Conservation (phyloP, 37 sponge, comb jelly and placozoan species). For the Diacarnus erythraeanus region DNA sequence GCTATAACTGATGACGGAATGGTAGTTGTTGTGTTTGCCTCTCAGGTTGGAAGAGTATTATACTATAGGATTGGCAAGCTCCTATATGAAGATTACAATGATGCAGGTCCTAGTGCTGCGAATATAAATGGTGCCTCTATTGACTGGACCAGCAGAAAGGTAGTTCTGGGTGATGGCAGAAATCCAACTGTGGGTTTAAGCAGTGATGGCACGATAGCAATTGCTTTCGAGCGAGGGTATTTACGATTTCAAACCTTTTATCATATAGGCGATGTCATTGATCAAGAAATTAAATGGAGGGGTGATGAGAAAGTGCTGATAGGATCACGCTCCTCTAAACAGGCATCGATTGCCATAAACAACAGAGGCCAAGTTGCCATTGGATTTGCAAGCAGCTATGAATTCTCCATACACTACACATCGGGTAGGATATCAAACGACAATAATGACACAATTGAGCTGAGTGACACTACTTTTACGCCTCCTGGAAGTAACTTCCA, state of each 20-base stretch:
- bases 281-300: not conserved
- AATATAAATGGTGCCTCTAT: not conserved
- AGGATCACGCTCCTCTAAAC: not conserved
- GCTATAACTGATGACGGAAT: not conserved
- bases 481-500: not conserved
- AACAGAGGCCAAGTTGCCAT: not conserved
- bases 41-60: not conserved
- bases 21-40: not conserved
- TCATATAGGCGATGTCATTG: constrained; percentile 2
- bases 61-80: not conserved
- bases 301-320: not conserved
- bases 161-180: not conserved
- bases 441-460: not conserved
- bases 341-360: not conserved
- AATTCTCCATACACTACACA: not conserved
- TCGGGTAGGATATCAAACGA: not conserved
- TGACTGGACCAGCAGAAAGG: not conserved
- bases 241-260: not conserved
- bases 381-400: not conserved
- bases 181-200: not conserved
- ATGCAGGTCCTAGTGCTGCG: not conserved
- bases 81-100: not conserved
- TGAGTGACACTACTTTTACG: not conserved
- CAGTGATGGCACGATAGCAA: not conserved
- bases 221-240: not conserved